A percentile compares a stretch with the other conserved stretches of the same genome.
These are phyloP conservation scores for Ladona fulva DNA, from an alignment of 1,140 invertebrate genomes.

Conservation along the genomic window DNA sequence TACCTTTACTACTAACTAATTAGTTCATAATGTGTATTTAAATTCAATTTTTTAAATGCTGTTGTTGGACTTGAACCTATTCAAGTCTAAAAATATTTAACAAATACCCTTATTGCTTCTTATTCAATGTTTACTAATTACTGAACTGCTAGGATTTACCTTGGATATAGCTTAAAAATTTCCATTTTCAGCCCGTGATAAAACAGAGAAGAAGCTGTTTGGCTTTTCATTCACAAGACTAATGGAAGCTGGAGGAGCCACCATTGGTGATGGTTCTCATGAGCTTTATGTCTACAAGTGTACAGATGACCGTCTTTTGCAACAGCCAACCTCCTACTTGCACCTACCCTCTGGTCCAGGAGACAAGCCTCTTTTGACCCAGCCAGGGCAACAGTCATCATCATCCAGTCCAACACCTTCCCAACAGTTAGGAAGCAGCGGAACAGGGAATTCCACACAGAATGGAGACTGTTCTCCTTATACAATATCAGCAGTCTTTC, in stretches of 20 bases:
- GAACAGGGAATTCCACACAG: background rate
- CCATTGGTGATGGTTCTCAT: slow-evolving; percentile 74
- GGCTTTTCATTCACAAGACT: slow-evolving; percentile 85
- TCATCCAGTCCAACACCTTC: background rate
- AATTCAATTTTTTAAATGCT: too few species aligned
- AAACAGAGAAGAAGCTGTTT: slow-evolving; percentile 83
- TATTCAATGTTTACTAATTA: too few species aligned
- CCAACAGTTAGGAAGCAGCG: background rate
- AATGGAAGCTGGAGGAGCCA: slow-evolving; percentile 84
- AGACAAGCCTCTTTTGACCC: slow-evolving; percentile 36
- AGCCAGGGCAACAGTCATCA: slow-evolving; percentile 15
- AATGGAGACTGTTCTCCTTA: background rate
- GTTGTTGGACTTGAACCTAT: too few species aligned
- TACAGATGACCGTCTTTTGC: slow-evolving; percentile 62
- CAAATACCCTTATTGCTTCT: too few species aligned
- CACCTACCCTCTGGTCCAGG: slow-evolving; percentile 57
- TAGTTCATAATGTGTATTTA: too few species aligned
- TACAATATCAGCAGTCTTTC: slow-evolving; percentile 45
- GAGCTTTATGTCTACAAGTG: slow-evolving; percentile 89
- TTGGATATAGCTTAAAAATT: slow-evolving; percentile 12
- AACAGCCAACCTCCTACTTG: slow-evolving; percentile 65
- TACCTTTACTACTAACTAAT: too few species aligned
- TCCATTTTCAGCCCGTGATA: slow-evolving; percentile 61
- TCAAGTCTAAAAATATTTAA: too few species aligned
- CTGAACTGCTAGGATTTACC: too few species aligned